Evolutionary conservation across 2,797 vertebrate genomes (phyloP).

Genomic region (Megaceryle alcyon): DNA sequence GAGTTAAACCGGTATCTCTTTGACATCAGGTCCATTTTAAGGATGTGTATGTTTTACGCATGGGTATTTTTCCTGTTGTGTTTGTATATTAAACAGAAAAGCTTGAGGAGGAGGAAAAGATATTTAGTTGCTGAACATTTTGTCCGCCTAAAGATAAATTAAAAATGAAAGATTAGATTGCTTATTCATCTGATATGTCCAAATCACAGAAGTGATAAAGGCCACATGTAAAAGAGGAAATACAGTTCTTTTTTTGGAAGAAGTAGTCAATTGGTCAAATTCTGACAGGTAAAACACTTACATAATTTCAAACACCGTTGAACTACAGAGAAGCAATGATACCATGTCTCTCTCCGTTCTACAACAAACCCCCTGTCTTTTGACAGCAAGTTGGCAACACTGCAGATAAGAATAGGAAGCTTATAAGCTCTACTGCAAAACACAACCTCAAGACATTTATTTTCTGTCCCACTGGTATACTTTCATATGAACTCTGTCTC

Average conservation of each 20-base stretch:
- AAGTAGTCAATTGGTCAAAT: background rate
- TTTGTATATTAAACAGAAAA: background rate
- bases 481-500: constrained; percentile 50
- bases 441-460: constrained; percentile 46
- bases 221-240: background rate
- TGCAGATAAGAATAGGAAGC: background rate
- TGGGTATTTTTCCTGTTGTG: background rate
- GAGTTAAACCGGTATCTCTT: background rate
- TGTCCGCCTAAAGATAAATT: background rate
- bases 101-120: background rate
- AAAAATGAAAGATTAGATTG: background rate
- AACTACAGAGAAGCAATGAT: constrained; percentile 1
- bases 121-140: background rate
- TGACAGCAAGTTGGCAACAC: background rate
- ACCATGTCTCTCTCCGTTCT: background rate
- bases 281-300: background rate
- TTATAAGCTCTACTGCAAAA: constrained; percentile 12
- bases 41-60: background rate
- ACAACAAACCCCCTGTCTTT: background rate
- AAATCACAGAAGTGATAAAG: background rate
- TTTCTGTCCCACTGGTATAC: constrained; percentile 44
- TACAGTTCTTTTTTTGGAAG: background rate
- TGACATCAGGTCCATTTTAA: background rate
- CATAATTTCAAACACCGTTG: background rate
- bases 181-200: background rate